A percentile compares a stretch with the other conserved stretches of the same genome.
Conservation (phyloP, 2,113 vertebrate genomes). For the Coracopsis vasa region DNA sequence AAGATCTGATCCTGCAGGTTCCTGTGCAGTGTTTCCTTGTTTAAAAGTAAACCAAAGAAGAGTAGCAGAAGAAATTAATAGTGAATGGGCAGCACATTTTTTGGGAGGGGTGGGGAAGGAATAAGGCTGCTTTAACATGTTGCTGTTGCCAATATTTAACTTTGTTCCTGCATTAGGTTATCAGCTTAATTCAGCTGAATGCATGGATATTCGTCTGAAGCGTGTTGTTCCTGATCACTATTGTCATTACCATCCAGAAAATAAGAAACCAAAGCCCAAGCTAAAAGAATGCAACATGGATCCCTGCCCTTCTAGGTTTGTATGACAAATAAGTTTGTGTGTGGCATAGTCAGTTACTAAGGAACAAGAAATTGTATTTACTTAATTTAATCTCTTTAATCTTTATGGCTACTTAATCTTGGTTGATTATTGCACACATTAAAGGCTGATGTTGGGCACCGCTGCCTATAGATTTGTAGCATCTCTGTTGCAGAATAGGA, state of each 20-base stretch:
- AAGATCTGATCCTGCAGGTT: background rate
- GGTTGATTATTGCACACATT: background rate
- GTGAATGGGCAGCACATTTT: accelerated
- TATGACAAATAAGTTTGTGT: background rate
- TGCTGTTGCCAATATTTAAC: background rate
- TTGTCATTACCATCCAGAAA: constrained; percentile 89
- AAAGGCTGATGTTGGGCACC: background rate
- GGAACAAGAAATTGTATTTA: background rate
- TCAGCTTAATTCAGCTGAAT: constrained; percentile 94
- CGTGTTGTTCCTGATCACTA: constrained; percentile 85
- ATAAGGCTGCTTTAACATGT: background rate
- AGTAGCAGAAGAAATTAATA: background rate
- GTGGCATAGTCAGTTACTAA: background rate
- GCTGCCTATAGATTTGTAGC: background rate
- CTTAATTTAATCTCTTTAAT: background rate
- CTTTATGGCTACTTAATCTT: background rate
- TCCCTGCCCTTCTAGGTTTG: constrained; percentile 88
- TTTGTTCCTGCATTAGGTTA: constrained; percentile 77
- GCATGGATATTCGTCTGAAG: constrained; percentile 85
- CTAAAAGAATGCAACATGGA: constrained; percentile 94
- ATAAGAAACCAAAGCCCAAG: constrained; percentile 91
- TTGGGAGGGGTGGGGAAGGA: too few species aligned
- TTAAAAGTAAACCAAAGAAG: background rate
- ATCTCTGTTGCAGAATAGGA: background rate
- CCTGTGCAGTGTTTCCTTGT: background rate